Evolutionary conservation across 2,113 vertebrate species (phyloP).

Genomic region (Campylomormyrus tamandua): DNA sequence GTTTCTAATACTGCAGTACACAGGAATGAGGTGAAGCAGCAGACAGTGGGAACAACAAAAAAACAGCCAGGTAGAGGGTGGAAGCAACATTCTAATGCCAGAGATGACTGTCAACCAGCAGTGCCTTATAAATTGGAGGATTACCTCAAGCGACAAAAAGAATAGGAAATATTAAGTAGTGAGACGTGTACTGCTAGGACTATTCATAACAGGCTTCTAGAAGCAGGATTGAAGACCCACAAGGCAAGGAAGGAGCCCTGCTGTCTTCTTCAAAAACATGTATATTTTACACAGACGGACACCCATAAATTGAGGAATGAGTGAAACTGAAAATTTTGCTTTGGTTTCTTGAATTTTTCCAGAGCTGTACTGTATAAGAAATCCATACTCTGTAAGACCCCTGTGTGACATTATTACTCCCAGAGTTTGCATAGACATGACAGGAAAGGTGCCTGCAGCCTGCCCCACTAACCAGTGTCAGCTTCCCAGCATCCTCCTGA

Average conservation of each 20-base stretch:
- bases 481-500: background rate
- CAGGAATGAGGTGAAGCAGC: background rate
- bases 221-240: background rate
- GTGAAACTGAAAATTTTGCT: background rate
- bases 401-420: background rate
- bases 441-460: background rate
- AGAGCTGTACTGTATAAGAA: background rate
- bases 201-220: background rate
- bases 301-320: background rate
- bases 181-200: background rate
- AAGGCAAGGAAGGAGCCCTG: background rate
- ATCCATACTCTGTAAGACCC: background rate
- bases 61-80: background rate
- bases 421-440: background rate
- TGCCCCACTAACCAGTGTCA: background rate
- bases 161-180: background rate
- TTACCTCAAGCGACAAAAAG: background rate
- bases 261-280: too few species aligned
- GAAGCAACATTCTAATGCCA: too few species aligned
- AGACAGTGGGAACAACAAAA: background rate
- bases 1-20: background rate
- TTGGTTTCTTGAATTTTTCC: background rate
- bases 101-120: too few species aligned
- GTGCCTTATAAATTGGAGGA: background rate
- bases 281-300: background rate